Evolutionary conservation across 2,797 vertebrate species (phyloP), one percentile per base, ranked within the genome.

Genomic region (Petrocephalus sullivani): DNA sequence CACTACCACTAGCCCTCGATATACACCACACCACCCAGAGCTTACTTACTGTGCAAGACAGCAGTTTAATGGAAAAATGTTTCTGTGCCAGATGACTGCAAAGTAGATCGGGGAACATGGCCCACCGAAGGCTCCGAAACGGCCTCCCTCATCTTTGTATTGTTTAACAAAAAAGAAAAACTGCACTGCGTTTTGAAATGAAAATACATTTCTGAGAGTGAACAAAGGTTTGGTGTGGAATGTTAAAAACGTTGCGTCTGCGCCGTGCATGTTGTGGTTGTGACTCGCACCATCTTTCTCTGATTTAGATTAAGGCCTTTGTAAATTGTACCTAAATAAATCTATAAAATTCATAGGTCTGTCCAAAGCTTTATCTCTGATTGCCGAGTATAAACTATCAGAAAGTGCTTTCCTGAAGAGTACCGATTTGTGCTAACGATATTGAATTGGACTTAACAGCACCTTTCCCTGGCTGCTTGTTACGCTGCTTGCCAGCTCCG

Each of bases 101-200:
- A 89, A 91, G 90, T 93, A 92, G 91, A 93, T 92, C 90, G 91
- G 90, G 91, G 91, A 75, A 84, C 78, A 5, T 41, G 67, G 16
- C 12, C 12, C 5, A 46, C 8, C 23, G 8, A 21, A 64, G 9
- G 60, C 60, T 3, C 3, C 3, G 92, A 91, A 90, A 93, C 90
- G 91, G 93, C 91, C 88, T 89, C 87, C 89, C 92, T 92, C 91
- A 91, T 92, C 92, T 91, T 91, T 90, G 92, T 92, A 88, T 75
- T 86, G 6, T 90, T 90, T 87, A 85, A 56, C 21, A 33, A 51
- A 86, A 86, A 54, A 91, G 91, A 93, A 94, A 89, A 93, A 86
- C 53, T 87, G 87, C 88, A 89, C 89, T 9, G 89, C 85, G 86
- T 91, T 87, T 89, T 88, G 88, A 87, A 90, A 75, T 67, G 89